Percentiles rank a stretch among this genome's conserved stretches.
Evolutionary conservation across 1,140 invertebrate genomes (phyloP).

Genomic region (Acromyrmex charruanus): DNA sequence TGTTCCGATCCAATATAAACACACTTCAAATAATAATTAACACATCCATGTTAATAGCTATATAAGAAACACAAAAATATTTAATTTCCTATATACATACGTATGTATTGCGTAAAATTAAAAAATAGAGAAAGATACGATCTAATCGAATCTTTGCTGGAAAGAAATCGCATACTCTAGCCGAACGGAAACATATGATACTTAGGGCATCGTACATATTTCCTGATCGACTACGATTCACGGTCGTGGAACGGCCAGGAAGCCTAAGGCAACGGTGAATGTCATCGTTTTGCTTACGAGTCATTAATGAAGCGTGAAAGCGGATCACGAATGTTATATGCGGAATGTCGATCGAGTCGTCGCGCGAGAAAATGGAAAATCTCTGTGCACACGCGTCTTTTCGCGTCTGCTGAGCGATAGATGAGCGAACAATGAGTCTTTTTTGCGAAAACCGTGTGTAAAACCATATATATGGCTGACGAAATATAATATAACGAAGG

Average conservation of each 20-base stretch:
- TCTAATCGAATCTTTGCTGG: not conserved
- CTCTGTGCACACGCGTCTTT: not conserved
- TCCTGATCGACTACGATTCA: not conserved
- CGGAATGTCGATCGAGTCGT: slow-evolving; percentile 12
- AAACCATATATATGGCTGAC: not conserved
- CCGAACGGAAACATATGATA: not conserved
- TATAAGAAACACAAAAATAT: not conserved
- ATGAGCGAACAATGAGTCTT: slow-evolving; percentile 4
- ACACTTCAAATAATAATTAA: too few species aligned
- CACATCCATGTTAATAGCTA: not conserved
- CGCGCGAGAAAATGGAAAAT: slow-evolving; percentile 25
- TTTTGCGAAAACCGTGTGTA: slow-evolving; percentile 10
- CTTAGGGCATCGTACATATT: not conserved
- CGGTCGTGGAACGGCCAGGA: not conserved
- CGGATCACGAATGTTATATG: slow-evolving; percentile 8
- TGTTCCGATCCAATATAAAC: too few species aligned
- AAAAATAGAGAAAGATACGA: not conserved
- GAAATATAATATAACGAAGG: slow-evolving; percentile 40
- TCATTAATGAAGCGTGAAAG: slow-evolving; percentile 47
- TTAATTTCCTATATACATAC: not conserved
- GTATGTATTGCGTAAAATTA: too few species aligned
- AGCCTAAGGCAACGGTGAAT: not conserved
- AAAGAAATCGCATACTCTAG: not conserved
- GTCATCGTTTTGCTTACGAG: slow-evolving; percentile 4
- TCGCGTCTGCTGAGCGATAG: slow-evolving; percentile 10